Conservation (phyloP, 2,888 invertebrate genomes). For the Entomobrya proxima region DNA sequence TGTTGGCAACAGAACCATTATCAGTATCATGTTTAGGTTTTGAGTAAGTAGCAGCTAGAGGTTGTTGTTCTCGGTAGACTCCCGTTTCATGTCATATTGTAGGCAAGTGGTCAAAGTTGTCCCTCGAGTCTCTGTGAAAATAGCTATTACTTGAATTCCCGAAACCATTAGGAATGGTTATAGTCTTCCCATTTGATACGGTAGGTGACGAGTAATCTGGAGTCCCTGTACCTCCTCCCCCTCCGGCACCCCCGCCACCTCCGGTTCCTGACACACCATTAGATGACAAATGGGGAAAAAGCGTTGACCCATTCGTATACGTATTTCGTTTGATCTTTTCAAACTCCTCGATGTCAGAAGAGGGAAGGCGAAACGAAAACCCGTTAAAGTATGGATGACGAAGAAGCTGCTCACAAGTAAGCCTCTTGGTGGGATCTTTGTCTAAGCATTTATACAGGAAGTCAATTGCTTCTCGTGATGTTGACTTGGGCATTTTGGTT, state of each 20-base stretch:
- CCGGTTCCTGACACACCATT: slow-evolving; percentile 77
- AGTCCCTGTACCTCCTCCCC: slow-evolving; percentile 53
- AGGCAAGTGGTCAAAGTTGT: slow-evolving; percentile 79
- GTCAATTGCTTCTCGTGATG: slow-evolving; percentile 85
- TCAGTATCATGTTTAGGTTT: slow-evolving; percentile 36
- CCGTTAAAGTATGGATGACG: slow-evolving; percentile 95
- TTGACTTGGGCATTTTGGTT: slow-evolving; percentile 87
- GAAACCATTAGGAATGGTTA: slow-evolving; percentile 56
- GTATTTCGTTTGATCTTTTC: slow-evolving; percentile 81
- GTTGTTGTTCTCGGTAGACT: slow-evolving; percentile 51
- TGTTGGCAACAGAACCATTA: slow-evolving; percentile 14
- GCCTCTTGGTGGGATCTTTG: slow-evolving; percentile 93
- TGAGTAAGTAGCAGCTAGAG: slow-evolving; percentile 44
- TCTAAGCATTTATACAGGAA: slow-evolving; percentile 96
- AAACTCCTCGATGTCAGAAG: slow-evolving; percentile 83
- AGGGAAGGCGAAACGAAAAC: slow-evolving; percentile 87
- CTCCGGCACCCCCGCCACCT: slow-evolving; percentile 66
- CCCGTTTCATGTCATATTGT: slow-evolving; percentile 82
- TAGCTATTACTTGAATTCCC: slow-evolving; percentile 63
- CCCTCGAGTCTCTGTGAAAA: slow-evolving; percentile 70
- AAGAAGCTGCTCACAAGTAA: slow-evolving; percentile 93
- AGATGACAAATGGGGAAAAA: slow-evolving; percentile 83
- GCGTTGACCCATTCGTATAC: slow-evolving; percentile 80
- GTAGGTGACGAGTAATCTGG: slow-evolving; percentile 73
- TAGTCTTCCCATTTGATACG: slow-evolving; percentile 76